Conservation (phyloP, 2,888 invertebrate species). For the Melangyna quadrimaculata region DNA sequence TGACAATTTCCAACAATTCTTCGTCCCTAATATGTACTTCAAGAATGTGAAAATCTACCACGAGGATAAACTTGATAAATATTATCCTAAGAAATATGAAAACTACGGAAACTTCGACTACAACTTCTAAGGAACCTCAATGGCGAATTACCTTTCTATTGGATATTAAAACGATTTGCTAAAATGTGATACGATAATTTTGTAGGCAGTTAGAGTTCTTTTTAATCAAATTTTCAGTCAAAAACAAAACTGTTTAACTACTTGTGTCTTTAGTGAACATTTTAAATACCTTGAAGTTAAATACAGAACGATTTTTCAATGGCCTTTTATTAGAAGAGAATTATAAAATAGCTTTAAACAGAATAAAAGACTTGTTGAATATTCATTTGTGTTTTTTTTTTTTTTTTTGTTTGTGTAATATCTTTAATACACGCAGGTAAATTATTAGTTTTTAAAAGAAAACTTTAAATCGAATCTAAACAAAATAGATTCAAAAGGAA, state of each 20-base stretch:
- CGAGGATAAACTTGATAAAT: conserved; percentile 62
- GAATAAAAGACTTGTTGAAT: conserved; percentile 1
- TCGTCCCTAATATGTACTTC: conserved; percentile 84
- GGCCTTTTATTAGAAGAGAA: neutral
- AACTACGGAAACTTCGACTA: conserved; percentile 77
- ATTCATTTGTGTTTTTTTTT: neutral
- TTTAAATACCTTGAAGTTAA: neutral
- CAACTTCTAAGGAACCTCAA: conserved; percentile 71
- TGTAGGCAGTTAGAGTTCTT: neutral
- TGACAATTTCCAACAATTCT: conserved; percentile 82
- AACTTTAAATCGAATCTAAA: too few relatives aligned
- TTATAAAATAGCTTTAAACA: neutral
- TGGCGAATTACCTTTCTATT: neutral
- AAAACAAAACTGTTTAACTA: neutral
- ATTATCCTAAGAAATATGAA: conserved; percentile 74
- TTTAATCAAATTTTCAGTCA: neutral
- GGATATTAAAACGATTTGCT: neutral
- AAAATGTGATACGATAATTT: conserved; percentile 12
- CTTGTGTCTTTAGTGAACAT: neutral
- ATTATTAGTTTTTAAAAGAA: too few relatives aligned
- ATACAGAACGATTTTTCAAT: neutral
- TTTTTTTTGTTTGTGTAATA: neutral
- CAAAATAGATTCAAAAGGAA: too few relatives aligned
- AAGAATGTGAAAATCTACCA: conserved; percentile 81
- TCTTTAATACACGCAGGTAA: too few relatives aligned